A percentile compares a stretch with the other conserved stretches of the same genome.
phyloP scores from a whole-genome alignment of 2,888 invertebrate species.

The Drosophila diplacantha region DNA sequence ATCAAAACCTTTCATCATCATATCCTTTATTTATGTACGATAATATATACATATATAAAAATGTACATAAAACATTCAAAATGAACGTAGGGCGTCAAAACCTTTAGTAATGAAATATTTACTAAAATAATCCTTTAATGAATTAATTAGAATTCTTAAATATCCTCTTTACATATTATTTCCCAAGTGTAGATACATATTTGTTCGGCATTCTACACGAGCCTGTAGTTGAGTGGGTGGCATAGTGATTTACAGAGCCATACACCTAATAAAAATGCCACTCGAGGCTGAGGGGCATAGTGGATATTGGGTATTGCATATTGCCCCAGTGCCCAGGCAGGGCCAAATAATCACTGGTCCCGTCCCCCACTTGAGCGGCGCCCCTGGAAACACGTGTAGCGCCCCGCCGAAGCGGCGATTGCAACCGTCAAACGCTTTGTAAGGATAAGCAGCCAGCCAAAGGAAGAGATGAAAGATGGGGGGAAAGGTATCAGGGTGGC shows the following conservation, averaged over 20 bases:
- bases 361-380: slow-evolving; percentile 7
- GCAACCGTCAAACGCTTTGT: slow-evolving; percentile 63
- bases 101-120: no score
- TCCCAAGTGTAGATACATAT: slow-evolving; percentile 11
- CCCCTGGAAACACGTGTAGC: slow-evolving; percentile 62
- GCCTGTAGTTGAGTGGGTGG: slow-evolving; percentile 23
- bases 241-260: slow-evolving; percentile 62
- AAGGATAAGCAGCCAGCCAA: slow-evolving; percentile 44
- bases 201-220: slow-evolving; percentile 5
- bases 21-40: no score
- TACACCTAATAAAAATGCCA: slow-evolving; percentile 66
- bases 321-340: slow-evolving; percentile 35
- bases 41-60: no score
- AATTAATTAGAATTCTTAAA: background rate
- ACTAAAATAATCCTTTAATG: background rate
- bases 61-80: no score
- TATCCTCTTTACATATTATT: background rate
- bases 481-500: background rate
- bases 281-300: slow-evolving; percentile 16
- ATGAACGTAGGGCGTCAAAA: background rate
- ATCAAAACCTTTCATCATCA: slow-evolving; percentile 81
- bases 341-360: slow-evolving; percentile 25
- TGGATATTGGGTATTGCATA: slow-evolving; percentile 18
- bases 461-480: slow-evolving; percentile 14
- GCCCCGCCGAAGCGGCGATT: slow-evolving; percentile 42